Evolutionary conservation across 2,113 vertebrate genomes (phyloP).

Genomic region (Ciconia maguari): DNA sequence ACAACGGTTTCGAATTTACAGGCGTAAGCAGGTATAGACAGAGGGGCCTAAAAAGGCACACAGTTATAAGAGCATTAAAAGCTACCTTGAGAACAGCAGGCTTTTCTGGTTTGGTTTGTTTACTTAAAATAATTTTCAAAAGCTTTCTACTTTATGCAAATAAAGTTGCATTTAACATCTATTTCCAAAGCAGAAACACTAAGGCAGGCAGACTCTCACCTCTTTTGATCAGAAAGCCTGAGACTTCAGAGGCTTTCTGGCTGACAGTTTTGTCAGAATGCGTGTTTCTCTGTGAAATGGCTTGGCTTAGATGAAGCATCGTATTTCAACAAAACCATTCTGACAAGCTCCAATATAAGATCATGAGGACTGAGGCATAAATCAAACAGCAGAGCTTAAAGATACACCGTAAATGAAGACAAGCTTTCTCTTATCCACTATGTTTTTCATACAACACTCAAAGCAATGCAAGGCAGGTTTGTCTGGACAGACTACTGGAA

Average conservation of each 20-base stretch:
- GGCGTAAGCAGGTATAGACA: background rate
- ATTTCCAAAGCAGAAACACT: background rate
- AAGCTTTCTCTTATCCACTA: background rate
- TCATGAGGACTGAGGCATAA: background rate
- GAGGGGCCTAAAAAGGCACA: background rate
- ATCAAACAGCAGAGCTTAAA: constrained; percentile 22
- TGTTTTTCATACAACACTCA: background rate
- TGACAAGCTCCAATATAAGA: constrained; percentile 36
- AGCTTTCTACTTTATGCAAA: background rate
- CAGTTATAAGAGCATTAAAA: background rate
- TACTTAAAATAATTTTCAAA: constrained; percentile 29
- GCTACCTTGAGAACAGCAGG: background rate
- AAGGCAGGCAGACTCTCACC: background rate
- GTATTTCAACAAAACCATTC: constrained; percentile 15
- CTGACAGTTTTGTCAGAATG: constrained; percentile 57
- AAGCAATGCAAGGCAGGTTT: background rate
- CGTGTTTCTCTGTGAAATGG: background rate
- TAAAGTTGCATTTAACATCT: constrained; percentile 14
- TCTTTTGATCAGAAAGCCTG: constrained; percentile 45
- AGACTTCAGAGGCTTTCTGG: constrained; percentile 41
- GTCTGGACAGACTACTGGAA: background rate
- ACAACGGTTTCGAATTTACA: background rate
- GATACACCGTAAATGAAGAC: background rate
- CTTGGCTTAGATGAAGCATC: constrained; percentile 28
- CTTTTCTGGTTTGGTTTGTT: constrained; percentile 14